Percentiles rank a stretch among this genome's conserved stretches.
phyloP scores from a whole-genome alignment of 2,797 vertebrate genomes.

The Myoxocephalus aenaeus region DNA sequence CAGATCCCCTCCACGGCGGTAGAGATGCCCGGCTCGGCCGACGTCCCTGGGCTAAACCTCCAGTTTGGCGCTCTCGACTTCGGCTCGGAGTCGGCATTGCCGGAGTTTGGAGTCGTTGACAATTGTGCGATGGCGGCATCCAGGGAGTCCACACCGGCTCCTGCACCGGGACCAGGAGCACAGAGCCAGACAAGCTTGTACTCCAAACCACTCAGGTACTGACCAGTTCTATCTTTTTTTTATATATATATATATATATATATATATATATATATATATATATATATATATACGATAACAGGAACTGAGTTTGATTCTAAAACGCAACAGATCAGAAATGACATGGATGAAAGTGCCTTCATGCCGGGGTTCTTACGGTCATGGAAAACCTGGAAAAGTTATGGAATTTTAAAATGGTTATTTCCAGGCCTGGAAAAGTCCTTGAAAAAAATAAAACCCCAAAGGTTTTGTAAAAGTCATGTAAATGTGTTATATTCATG shows the following conservation, averaged over 20 bases:
- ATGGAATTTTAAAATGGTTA: no score
- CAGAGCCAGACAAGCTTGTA: conserved; percentile 89
- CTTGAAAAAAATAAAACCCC: no score
- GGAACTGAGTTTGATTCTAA: background rate
- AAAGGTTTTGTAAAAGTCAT: no score
- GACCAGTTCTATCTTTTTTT: background rate
- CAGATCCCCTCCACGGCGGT: conserved; percentile 95
- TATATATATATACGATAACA: background rate
- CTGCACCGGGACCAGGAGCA: conserved; percentile 74
- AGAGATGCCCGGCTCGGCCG: conserved; percentile 95
- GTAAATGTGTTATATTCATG: no score
- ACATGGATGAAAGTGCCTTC: background rate
- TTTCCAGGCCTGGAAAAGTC: no score
- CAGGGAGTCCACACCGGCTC: conserved; percentile 80
- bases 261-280: no score
- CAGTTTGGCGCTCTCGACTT: conserved; percentile 97
- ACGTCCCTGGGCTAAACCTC: conserved; percentile 93
- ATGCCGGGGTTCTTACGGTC: background rate
- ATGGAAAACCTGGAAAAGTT: no score
- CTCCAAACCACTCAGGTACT: conserved; percentile 91
- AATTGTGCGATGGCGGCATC: conserved; percentile 79
- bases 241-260: no score
- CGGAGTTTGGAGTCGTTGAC: conserved; percentile 89
- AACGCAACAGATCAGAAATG: background rate
- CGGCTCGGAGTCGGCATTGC: conserved; percentile 90